Base-by-base conservation (phyloP, 2,113 vertebrate species). In the Erythrolamprus reginae region DNA sequence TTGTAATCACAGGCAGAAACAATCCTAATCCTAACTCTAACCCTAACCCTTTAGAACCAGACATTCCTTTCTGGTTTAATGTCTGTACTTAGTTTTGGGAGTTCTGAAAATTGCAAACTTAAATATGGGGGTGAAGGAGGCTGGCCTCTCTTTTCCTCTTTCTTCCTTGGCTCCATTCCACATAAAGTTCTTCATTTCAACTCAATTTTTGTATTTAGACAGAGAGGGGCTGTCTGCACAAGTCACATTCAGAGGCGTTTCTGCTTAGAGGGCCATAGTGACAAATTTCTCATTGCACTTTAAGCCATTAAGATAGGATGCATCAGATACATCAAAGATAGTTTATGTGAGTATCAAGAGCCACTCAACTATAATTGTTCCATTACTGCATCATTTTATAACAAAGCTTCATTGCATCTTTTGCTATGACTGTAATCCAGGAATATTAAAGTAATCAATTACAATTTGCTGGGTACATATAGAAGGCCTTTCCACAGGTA, bases 221-320 rank as follows among this genome's bases (percentile, higher is more conserved):
- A 77, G 33, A 77, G 65, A 38, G 65, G 61, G 7, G 65, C 65
- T 38, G 6, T 38, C 15, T 38, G 1, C 17, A 38, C 17, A 77
- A 77, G 33, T 77, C 33, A 38, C 17, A 77, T 38, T 77, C 65
- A 77, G 65, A 77, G 33, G 5, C 88, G 90, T 92, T 85, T 70
- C 77, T 42, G 85, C 23, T 23, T 56, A 89, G 90, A 82, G 15
- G 50, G 94, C 85, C 92, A 65, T 51, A 86, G 92, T 88, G 91
- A n/a, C 89, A 94, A 90, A 83, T 88, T 58, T 90, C 89, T 89
- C 87, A 19, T 87, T 86, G n/a, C 52, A 84, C 52, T 89, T 84
- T 88, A 89, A 0, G 53, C 88, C 89, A 90, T 90, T 94, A 93
- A 87, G 82, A 88, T 87, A 24, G 89, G 91, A 89, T 89, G 26